A percentile compares a stretch with the other conserved stretches of the same genome.
phyloP scores from a whole-genome alignment of 2,888 invertebrate genomes.

The Morpho deidamia region DNA sequence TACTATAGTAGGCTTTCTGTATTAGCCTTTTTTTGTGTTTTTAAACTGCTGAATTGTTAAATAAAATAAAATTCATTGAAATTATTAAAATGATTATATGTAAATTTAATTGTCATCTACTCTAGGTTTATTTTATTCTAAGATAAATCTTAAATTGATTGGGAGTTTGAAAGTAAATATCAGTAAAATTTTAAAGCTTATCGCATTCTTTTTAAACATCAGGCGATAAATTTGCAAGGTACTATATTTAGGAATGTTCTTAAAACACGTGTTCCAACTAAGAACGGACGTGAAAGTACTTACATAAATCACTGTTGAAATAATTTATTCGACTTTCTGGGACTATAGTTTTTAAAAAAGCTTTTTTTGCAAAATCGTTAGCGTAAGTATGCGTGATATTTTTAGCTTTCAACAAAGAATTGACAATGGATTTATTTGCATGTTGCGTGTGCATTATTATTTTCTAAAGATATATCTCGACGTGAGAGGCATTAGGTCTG shows the following conservation, averaged over 20 bases:
- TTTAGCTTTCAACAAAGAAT: neutral
- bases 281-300: conserved; percentile 1
- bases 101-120: too few relatives aligned
- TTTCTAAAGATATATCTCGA: too few relatives aligned
- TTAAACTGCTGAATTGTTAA: too few relatives aligned
- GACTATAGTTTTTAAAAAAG: neutral
- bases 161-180: neutral
- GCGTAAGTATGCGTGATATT: neutral
- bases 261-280: conserved; percentile 6
- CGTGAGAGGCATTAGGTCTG: too few relatives aligned
- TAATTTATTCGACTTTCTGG: conserved; percentile 1
- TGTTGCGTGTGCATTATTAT: too few relatives aligned
- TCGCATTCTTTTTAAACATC: conserved; percentile 8
- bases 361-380: neutral
- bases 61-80: too few relatives aligned
- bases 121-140: too few relatives aligned
- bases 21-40: too few relatives aligned
- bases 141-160: too few relatives aligned
- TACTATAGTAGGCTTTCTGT: too few relatives aligned
- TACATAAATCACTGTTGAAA: conserved; percentile 5
- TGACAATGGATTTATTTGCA: too few relatives aligned
- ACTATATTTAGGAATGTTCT: conserved; percentile 3
- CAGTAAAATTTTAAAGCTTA: neutral
- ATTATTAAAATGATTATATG: too few relatives aligned
- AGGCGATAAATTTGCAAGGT: conserved; percentile 7